phyloP scores from a whole-genome alignment of 92 coral and sea anemone genomes.

The Palythoa heliodiscus region DNA sequence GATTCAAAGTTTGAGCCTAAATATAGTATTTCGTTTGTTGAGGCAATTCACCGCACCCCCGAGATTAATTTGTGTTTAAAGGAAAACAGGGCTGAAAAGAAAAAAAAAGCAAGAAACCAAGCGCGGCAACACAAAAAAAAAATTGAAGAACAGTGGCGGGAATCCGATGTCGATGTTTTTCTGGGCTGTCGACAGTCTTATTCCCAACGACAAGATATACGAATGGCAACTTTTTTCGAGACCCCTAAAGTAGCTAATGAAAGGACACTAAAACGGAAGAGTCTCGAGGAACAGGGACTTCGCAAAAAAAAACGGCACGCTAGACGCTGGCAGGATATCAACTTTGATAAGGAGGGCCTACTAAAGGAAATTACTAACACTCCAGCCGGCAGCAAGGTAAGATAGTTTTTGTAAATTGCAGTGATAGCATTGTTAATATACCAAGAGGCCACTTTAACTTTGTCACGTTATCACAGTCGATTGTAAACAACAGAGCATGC shows the following conservation, averaged over 20 bases:
- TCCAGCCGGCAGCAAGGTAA: slow-evolving; percentile 15
- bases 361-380: neutral
- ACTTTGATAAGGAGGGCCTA: slow-evolving; percentile 5
- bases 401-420: neutral
- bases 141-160: neutral
- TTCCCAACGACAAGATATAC: neutral
- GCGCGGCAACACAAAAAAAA: neutral
- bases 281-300: slow-evolving; percentile 4
- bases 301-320: slow-evolving; percentile 16
- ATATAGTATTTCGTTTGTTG: neutral
- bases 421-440: neutral
- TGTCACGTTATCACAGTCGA: neutral
- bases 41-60: slow-evolving; percentile 4
- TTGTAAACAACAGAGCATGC: neutral
- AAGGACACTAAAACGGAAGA: neutral
- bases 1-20: neutral
- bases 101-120: neutral
- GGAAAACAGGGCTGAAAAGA: slow-evolving; percentile 12
- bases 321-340: neutral
- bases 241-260: slow-evolving; percentile 10
- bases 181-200: slow-evolving; percentile 10
- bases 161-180: neutral
- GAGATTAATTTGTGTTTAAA: neutral
- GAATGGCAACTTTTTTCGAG: slow-evolving; percentile 8
- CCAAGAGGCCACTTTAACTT: neutral